phyloP scores from a whole-genome alignment of 2,888 invertebrate genomes.

The Oscheius sp. region DNA sequence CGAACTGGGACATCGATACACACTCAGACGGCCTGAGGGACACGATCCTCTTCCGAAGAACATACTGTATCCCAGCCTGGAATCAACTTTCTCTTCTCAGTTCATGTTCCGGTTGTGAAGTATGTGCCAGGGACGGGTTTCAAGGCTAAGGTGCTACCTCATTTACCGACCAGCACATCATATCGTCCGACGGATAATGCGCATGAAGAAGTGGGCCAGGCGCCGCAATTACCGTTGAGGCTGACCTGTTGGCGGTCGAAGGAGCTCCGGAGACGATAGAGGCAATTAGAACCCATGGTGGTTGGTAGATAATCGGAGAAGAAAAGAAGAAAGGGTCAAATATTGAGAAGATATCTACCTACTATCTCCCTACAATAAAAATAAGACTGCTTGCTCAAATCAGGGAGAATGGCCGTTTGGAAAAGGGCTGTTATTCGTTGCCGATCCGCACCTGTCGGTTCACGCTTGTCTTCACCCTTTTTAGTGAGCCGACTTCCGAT shows the following conservation, averaged over 20 bases:
- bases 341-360: no score
- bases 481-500: neutral
- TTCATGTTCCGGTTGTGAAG: slow-evolving; percentile 2
- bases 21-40: neutral
- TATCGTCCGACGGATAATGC: slow-evolving; percentile 28
- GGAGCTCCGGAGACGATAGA: slow-evolving; percentile 4
- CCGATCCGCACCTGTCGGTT: neutral
- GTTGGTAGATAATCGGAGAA: neutral
- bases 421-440: neutral
- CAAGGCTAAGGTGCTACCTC: slow-evolving; percentile 26
- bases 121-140: neutral
- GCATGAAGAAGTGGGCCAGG: slow-evolving; percentile 33
- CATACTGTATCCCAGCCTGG: slow-evolving; percentile 5
- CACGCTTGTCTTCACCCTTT: slow-evolving; percentile 8
- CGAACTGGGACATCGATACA: slow-evolving; percentile 26
- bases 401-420: no score
- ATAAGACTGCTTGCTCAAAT: no score
- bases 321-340: slow-evolving; percentile 14
- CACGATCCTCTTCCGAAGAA: slow-evolving; percentile 5
- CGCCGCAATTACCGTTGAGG: slow-evolving; percentile 18
- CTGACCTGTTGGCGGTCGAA: slow-evolving; percentile 7
- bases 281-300: slow-evolving; percentile 8
- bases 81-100: neutral
- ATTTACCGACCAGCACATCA: slow-evolving; percentile 24
- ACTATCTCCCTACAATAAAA: no score